phyloP scores from a whole-genome alignment of 2,888 invertebrate species.

The Torymus aiolomorphi region DNA sequence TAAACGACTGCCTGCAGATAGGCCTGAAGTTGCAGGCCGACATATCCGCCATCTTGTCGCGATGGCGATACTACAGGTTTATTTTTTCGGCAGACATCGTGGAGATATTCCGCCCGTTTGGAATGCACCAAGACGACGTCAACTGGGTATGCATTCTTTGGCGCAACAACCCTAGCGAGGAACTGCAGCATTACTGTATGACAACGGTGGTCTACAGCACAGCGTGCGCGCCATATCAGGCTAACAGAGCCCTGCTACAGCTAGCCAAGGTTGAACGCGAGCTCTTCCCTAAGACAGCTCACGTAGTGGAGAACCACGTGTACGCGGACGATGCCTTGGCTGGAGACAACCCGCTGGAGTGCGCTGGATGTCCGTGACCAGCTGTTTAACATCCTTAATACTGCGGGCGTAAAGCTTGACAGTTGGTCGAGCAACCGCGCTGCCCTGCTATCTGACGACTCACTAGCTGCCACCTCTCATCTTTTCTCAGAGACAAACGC shows the following conservation, averaged over 20 bases:
- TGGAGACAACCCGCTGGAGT: neutral
- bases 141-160: conserved; percentile 63
- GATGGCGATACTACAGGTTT: neutral
- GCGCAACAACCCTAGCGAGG: conserved; percentile 46
- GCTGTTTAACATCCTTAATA: neutral
- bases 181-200: conserved; percentile 13
- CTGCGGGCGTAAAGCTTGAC: neutral
- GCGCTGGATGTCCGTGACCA: neutral
- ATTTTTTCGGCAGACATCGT: conserved; percentile 4
- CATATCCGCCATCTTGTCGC: neutral
- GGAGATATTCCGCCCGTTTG: conserved; percentile 52
- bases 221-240: conserved; percentile 23
- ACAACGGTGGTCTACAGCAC: conserved; percentile 28
- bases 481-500: too few relatives aligned
- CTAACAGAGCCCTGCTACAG: conserved; percentile 25
- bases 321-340: conserved; percentile 46
- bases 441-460: too few relatives aligned
- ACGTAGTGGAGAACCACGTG: conserved; percentile 5
- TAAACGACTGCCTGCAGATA: too few relatives aligned
- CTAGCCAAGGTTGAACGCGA: conserved; percentile 31
- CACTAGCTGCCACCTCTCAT: too few relatives aligned
- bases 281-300: conserved; percentile 27
- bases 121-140: conserved; percentile 41
- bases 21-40: neutral
- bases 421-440: neutral